Conservation (phyloP, 2,797 vertebrate species). For the Nyctalus aviator region DNA sequence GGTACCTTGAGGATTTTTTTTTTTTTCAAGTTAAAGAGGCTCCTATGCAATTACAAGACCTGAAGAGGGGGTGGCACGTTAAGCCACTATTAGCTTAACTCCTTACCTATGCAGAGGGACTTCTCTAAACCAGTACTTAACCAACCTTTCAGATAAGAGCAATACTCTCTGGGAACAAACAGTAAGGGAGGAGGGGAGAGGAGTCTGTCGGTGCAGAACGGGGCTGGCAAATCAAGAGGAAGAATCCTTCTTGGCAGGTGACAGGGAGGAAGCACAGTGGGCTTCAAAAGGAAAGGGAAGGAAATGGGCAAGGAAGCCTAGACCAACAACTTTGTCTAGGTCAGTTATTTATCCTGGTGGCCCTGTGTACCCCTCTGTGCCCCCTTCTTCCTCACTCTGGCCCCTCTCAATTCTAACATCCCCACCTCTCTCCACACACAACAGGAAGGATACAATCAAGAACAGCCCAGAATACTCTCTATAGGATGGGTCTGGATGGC, state of each 20-base stretch:
- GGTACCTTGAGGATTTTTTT: not conserved
- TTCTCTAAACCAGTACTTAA: slow-evolving; percentile 5
- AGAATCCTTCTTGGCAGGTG: not conserved
- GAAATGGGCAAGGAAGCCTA: not conserved
- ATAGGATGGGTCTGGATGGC: not conserved
- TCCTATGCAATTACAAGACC: slow-evolving; percentile 12
- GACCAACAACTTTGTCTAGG: not conserved
- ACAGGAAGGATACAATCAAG: not conserved
- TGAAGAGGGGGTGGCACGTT: not conserved
- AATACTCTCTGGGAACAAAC: slow-evolving; percentile 1
- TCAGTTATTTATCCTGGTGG: not conserved
- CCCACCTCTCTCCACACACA: not conserved
- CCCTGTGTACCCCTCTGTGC: not conserved
- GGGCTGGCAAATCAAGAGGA: not conserved
- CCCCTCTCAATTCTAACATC: not conserved
- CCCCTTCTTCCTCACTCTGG: not conserved
- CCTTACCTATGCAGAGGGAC: not conserved
- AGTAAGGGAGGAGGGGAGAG: not conserved
- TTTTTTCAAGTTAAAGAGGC: slow-evolving; percentile 3
- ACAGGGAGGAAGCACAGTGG: slow-evolving; percentile 6
- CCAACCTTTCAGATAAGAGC: slow-evolving; percentile 40
- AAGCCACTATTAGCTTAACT: slow-evolving; percentile 2
- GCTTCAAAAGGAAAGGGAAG: slow-evolving; percentile 20
- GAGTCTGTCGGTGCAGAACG: not conserved
- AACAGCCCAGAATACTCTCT: not conserved